Conservation (phyloP, 2,797 vertebrate genomes). For the Ciconia nigra region DNA sequence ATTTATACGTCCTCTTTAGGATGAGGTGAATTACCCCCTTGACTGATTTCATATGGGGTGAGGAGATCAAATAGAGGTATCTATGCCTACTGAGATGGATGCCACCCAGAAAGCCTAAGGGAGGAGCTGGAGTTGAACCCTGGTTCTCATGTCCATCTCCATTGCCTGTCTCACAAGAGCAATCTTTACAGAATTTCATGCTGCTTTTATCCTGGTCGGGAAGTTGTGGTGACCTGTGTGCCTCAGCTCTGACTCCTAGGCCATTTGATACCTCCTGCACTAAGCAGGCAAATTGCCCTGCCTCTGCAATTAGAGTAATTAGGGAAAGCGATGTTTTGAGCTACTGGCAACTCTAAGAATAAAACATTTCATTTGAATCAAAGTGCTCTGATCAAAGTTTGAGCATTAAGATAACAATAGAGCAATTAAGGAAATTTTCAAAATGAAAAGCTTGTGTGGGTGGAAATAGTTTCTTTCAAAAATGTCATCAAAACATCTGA, state of each 20-base stretch:
- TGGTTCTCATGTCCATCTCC: neutral
- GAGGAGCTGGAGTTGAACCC: neutral
- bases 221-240: neutral
- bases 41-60: neutral
- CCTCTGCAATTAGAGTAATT: slow-evolving; percentile 7
- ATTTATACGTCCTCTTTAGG: neutral
- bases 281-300: neutral
- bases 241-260: neutral
- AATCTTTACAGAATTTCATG: neutral
- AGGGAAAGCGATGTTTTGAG: slow-evolving; percentile 22
- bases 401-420: slow-evolving; percentile 51
- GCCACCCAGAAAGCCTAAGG: neutral
- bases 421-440: slow-evolving; percentile 54
- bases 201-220: neutral
- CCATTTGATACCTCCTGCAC: neutral
- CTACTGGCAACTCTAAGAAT: neutral
- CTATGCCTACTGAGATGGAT: neutral
- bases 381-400: slow-evolving; percentile 45
- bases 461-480: slow-evolving; percentile 8
- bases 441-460: slow-evolving; percentile 43
- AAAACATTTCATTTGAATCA: slow-evolving; percentile 38
- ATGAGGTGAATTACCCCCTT: neutral
- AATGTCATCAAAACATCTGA: slow-evolving; percentile 48
- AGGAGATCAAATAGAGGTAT: neutral
- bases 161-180: neutral